Conservation (phyloP, 2,113 vertebrate species). For the Nyctibius bracteatus region DNA sequence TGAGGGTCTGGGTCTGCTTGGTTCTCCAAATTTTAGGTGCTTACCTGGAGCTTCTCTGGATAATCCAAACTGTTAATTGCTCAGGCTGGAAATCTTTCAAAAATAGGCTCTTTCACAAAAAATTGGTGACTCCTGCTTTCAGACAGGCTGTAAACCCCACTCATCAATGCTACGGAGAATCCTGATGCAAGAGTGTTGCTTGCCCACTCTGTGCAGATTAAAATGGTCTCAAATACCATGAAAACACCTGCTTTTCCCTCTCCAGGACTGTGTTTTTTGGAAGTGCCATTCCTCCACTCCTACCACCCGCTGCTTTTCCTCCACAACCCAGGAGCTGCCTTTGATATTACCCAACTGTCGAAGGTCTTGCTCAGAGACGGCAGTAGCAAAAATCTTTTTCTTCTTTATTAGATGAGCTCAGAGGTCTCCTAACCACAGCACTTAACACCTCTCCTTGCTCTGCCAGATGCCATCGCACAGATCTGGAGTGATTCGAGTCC, state of each 20-base stretch:
- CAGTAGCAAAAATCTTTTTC: neutral
- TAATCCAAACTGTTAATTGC: neutral
- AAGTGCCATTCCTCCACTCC: neutral
- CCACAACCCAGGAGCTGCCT: neutral
- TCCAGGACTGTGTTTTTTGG: neutral
- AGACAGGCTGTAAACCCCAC: neutral
- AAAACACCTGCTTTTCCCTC: neutral
- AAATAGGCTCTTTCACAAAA: neutral
- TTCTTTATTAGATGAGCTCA: neutral
- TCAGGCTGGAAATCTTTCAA: neutral
- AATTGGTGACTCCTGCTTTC: neutral
- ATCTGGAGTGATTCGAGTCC: neutral
- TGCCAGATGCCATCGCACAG: neutral
- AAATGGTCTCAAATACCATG: neutral
- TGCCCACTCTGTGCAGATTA: neutral
- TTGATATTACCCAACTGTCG: rapidly evolving
- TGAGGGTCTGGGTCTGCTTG: neutral
- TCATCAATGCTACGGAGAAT: neutral
- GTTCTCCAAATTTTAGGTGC: neutral
- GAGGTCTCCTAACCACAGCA: neutral
- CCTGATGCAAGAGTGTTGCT: neutral
- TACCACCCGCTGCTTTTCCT: neutral
- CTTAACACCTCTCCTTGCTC: neutral
- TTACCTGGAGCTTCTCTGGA: neutral
- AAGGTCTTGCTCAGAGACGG: neutral